Evolutionary conservation across 2,113 vertebrate genomes (phyloP).

Genomic region (Cephalophus harveyi): DNA sequence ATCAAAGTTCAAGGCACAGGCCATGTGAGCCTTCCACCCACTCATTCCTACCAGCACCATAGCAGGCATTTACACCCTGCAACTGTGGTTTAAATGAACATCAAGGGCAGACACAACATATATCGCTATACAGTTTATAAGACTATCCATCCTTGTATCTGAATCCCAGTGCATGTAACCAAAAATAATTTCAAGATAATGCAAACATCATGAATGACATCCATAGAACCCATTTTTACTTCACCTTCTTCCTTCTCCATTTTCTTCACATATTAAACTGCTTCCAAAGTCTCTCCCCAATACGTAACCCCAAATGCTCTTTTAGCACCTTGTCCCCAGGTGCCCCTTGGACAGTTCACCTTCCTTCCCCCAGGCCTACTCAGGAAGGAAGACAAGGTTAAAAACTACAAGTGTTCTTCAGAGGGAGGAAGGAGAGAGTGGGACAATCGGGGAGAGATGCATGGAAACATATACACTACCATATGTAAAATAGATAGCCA

Average conservation of each 20-base stretch:
- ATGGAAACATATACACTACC: not conserved
- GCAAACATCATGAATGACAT: not conserved
- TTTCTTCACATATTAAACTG: not conserved
- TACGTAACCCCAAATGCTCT: not conserved
- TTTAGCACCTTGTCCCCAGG: not conserved
- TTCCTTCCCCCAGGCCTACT: not conserved
- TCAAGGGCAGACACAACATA: not conserved
- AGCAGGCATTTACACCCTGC: not conserved
- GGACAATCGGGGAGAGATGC: not conserved
- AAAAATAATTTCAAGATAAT: not conserved
- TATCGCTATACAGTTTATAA: not conserved
- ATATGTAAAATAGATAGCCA: not conserved
- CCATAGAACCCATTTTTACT: not conserved
- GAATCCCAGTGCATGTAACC: not conserved
- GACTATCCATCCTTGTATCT: not conserved
- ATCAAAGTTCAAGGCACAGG: not conserved
- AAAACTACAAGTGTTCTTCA: not conserved
- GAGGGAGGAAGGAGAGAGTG: not conserved
- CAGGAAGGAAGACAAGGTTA: not conserved
- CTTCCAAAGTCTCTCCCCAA: not conserved
- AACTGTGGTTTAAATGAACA: not conserved
- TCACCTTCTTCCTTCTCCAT: not conserved
- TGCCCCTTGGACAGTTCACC: not conserved
- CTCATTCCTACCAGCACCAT: not conserved
- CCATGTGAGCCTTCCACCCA: not conserved